A percentile compares a stretch with the other conserved stretches of the same genome.
phyloP scores from a whole-genome alignment of 2,888 invertebrate species.

The Oscheius sp. region DNA sequence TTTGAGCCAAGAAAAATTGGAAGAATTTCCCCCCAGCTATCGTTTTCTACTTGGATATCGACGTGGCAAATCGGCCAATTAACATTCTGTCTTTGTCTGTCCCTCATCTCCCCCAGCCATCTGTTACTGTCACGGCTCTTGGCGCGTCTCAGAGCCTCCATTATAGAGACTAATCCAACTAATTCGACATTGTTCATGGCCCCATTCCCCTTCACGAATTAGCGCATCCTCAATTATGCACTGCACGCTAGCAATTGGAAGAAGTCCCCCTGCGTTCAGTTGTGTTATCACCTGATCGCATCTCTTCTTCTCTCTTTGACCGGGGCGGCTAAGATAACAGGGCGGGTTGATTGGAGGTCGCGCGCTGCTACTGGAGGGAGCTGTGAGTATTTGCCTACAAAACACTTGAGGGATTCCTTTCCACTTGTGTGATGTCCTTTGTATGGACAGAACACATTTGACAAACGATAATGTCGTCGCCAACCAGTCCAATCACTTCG shows the following conservation, averaged over 20 bases:
- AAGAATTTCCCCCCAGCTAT: neutral
- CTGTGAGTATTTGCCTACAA: constrained; percentile 9
- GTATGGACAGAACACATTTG: neutral
- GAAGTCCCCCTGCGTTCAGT: neutral
- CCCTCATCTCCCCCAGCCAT: neutral
- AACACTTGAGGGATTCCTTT: neutral
- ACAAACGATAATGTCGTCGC: constrained; percentile 17
- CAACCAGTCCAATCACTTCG: constrained; percentile 12
- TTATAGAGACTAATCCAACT: constrained; percentile 28
- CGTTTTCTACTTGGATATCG: neutral
- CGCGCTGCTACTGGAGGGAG: constrained; percentile 21
- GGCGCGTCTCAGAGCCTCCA: constrained; percentile 6
- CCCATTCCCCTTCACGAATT: constrained; percentile 16
- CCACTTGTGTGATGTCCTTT: neutral
- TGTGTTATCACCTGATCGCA: constrained; percentile 16
- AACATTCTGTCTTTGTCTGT: neutral
- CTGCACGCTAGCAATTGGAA: neutral
- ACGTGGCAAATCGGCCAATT: neutral
- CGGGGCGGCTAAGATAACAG: constrained; percentile 24
- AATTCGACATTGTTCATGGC: constrained; percentile 25
- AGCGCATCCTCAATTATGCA: constrained; percentile 30
- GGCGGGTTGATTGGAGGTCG: constrained; percentile 9
- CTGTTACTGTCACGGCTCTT: constrained; percentile 23
- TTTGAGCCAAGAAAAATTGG: neutral
- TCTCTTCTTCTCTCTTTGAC: neutral